These are phyloP conservation scores for Psittacula echo DNA, from an alignment of 2,797 vertebrate species.

Conservation along the genomic window DNA sequence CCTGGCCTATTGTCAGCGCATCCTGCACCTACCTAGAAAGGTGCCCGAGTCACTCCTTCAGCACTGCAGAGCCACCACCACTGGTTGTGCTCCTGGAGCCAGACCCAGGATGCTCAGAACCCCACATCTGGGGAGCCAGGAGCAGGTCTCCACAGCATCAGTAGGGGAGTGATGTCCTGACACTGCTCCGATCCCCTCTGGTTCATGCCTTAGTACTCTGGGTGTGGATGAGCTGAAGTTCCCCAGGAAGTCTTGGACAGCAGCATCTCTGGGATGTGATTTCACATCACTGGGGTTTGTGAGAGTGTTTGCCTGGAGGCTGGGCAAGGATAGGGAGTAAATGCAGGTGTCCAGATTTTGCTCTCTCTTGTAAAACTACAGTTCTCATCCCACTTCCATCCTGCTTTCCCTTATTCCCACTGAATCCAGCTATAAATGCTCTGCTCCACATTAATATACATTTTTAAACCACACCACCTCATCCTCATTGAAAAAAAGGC, in stretches of 20 bases:
- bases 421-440: not conserved
- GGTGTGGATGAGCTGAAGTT: not conserved
- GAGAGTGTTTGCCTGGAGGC: not conserved
- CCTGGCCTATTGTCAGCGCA: not conserved
- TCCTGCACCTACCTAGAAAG: not conserved
- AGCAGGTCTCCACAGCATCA: not conserved
- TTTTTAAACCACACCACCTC: not conserved
- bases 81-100: not conserved
- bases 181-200: fast-evolving
- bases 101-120: not conserved
- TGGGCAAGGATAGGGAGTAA: not conserved
- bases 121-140: not conserved
- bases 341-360: not conserved
- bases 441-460: fast-evolving
- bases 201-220: not conserved
- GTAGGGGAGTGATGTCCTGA: not conserved
- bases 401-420: not conserved
- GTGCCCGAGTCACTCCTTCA: not conserved
- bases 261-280: not conserved
- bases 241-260: not conserved
- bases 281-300: not conserved
- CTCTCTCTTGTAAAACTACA: not conserved
- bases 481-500: not conserved
- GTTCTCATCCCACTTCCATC: not conserved
- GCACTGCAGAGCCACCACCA: not conserved